phyloP scores from a whole-genome alignment of 2,888 invertebrate species.

The Oxyteleia sp. region DNA sequence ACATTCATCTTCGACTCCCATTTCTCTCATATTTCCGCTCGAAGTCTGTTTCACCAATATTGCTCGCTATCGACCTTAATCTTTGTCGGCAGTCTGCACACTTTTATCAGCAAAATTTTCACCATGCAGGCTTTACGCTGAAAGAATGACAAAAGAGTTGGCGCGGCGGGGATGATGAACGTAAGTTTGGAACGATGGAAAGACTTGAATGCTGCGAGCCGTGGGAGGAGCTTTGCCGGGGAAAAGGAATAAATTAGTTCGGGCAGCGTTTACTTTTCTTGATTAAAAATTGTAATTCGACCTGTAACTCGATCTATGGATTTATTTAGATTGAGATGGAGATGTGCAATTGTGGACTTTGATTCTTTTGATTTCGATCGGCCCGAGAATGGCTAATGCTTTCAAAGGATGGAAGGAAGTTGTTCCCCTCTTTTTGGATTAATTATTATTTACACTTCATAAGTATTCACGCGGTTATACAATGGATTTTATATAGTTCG shows the following conservation, averaged over 20 bases:
- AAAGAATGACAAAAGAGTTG: slow-evolving; percentile 43
- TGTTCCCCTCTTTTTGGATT: not conserved
- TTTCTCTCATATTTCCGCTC: too few species aligned
- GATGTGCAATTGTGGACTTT: slow-evolving; percentile 4
- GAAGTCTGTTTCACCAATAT: too few species aligned
- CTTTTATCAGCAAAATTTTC: slow-evolving; percentile 42
- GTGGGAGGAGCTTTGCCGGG: not conserved
- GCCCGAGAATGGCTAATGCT: not conserved
- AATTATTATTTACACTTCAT: not conserved
- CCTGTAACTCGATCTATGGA: slow-evolving; percentile 24
- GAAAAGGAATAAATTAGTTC: slow-evolving; percentile 47
- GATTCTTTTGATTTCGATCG: slow-evolving; percentile 6
- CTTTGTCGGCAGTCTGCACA: too few species aligned
- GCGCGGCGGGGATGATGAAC: slow-evolving; percentile 27
- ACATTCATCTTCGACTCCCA: too few species aligned
- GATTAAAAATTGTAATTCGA: slow-evolving; percentile 45
- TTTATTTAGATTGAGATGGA: slow-evolving; percentile 26
- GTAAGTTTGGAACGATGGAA: slow-evolving; percentile 28
- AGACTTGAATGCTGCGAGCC: slow-evolving; percentile 18
- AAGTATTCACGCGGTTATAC: not conserved
- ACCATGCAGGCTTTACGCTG: not conserved
- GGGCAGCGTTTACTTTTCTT: slow-evolving; percentile 17
- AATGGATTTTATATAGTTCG: too few species aligned
- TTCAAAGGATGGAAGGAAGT: not conserved
- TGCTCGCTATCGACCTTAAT: too few species aligned